Evolutionary conservation across 2,888 invertebrate species (phyloP), one percentile per base, ranked within the genome.

Genomic region (Cyaniris semiargus): DNA sequence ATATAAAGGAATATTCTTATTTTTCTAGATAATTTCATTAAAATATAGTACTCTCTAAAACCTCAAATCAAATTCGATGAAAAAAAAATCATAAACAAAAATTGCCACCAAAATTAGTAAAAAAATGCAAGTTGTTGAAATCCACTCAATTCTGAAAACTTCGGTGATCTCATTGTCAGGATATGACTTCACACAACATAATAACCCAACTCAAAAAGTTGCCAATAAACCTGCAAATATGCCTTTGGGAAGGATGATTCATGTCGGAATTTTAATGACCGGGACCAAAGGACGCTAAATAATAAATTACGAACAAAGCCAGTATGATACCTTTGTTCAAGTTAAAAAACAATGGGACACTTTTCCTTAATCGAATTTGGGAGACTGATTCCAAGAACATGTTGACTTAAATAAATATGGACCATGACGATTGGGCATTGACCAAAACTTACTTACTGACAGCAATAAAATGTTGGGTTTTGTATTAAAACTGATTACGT

Each of bases 251-350:
- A 60, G 60, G 13, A 23, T 60, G 60, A 60, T 23, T 60, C 60
- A 60, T 60, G 60, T 60, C 7, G 60, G 60, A 60, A 60, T 60
- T 60, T 60, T 60, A 60, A 60, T 60, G 60, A 60, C 23, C 7
- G 18, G 58, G 23, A 8, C 58, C 23, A 21, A 23, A 60, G 60
- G 60, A 60, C 13, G 60, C 23, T 60, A 8, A 23, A 23, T 23
- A 60, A 60, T 60, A 60, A 60, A 60, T 60, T 60, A 60, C 60
- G 60, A 60, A 58, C 58, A 58, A 21, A 60, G 60, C 10, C 23
- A 13, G 23, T 23, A 10, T 21, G 10, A 60, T 13, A 60, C 60
- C 60, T 23, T 58, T 58, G 58, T 58, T 60, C 10, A 60, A 13
- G 60, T 66, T 7, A 31, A 27, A 66, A 66, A 66, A 66, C 66